Evolutionary conservation across 2,888 invertebrate species (phyloP), one percentile per base, ranked within the genome.

Genomic region (Mactromeris polynyma): DNA sequence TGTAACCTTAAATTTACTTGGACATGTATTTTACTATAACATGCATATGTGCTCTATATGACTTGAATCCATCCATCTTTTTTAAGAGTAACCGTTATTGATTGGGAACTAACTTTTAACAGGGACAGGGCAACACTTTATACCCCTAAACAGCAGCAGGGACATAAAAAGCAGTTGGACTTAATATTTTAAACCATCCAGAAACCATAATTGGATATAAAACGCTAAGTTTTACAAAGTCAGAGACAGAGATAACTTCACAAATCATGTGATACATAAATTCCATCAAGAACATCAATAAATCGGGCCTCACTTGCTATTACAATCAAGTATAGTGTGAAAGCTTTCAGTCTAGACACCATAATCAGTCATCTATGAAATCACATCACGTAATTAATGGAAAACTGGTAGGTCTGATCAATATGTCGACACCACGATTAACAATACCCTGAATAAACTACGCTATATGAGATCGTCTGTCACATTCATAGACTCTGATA

Each of bases 341-440:
- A 79, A 40, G 42, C 42, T 64, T 80, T 31, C 36, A 36, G 90
- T 90, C 90, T 88, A 90, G 87, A 90, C 90, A 86, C 36, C 17
- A 69, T 38, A 80, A 51, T 83, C 79, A 69, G 78, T 86, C 85
- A 83, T 83, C 85, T 87, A 73, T 86, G 81, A 89, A 89, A 89
- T 82, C 79, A 79, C 79, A 69, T 84, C 58, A 36, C 69, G 42
- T 81, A 87, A 81, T 86, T 84, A 86, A 84, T 73, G 82, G 87
- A 82, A 69, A 82, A 64, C 81, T 26, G 58, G 58, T 36, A 82
- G 11, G 51, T 64, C 17, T 58, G 64, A 82, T 82, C 82, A 69
- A 82, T 82, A 82, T 40, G 14, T 26, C 36, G 69, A 40, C 42
- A 64, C 82, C 36, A 42, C 11, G 40, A 40, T 79, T 79, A 79